Evolutionary conservation across 1,140 invertebrate genomes (phyloP).

Genomic region (Tachypleus tridentatus): DNA sequence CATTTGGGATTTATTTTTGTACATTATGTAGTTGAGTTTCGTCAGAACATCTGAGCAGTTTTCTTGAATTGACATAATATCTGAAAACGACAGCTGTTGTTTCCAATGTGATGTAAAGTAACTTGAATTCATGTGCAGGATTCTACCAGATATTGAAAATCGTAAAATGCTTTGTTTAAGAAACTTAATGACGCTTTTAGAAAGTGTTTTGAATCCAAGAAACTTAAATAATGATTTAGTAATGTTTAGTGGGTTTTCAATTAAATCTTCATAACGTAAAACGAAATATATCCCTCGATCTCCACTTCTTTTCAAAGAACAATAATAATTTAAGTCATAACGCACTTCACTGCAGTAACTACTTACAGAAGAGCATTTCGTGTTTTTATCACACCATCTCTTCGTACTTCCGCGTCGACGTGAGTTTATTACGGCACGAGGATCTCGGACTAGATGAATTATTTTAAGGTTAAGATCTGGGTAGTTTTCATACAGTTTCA

Average conservation of each 20-base stretch:
- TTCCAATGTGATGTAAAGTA: too few relatives aligned
- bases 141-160: too few relatives aligned
- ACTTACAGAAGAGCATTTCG: conserved; percentile 13
- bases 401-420: conserved; percentile 16
- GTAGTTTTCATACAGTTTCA: conserved; percentile 12
- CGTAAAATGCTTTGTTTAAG: too few relatives aligned
- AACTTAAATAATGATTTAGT: conserved; percentile 19
- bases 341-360: conserved; percentile 11
- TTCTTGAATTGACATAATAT: too few relatives aligned
- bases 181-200: too few relatives aligned
- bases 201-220: conserved; percentile 6
- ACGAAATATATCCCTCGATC: conserved; percentile 5
- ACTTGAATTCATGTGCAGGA: too few relatives aligned
- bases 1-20: too few relatives aligned
- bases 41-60: too few relatives aligned
- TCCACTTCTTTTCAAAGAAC: conserved; percentile 12
- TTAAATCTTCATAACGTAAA: conserved; percentile 21
- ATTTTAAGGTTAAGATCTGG: conserved; percentile 20
- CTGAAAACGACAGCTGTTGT: too few relatives aligned
- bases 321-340: conserved; percentile 11
- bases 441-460: conserved; percentile 22
- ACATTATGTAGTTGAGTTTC: too few relatives aligned
- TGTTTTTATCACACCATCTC: conserved; percentile 16
- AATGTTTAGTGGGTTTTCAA: conserved; percentile 13
- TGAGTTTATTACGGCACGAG: conserved; percentile 22